Percentiles rank a stretch among this genome's conserved stretches.
These are phyloP conservation scores for Plebejus argus DNA, from an alignment of 2,888 invertebrate genomes.

Conservation along the genomic window DNA sequence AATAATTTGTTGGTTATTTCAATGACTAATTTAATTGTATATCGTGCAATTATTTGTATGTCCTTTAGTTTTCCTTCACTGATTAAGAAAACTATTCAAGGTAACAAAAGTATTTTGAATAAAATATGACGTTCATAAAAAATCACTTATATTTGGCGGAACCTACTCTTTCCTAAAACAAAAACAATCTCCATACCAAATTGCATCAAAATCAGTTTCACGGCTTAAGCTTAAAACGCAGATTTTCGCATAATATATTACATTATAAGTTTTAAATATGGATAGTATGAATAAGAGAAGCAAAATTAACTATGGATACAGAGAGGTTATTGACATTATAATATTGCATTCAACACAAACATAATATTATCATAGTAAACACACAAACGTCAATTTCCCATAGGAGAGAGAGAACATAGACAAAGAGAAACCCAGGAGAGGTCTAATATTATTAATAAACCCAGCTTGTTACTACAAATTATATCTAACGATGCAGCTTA, in stretches of 20 bases:
- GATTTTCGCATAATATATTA: no score
- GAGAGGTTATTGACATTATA: not conserved
- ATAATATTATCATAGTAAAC: not conserved
- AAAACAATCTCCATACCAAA: no score
- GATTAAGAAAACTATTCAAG: not conserved
- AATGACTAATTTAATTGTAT: not conserved
- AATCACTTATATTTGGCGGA: no score
- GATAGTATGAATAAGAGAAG: no score
- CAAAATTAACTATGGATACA: not conserved
- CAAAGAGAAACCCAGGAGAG: not conserved
- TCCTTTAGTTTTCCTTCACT: not conserved
- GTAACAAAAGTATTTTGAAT: not conserved
- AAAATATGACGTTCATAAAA: no score
- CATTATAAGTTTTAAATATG: no score
- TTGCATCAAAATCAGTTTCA: no score
- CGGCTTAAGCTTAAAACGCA: no score
- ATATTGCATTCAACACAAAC: not conserved
- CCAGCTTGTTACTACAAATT: constrained; percentile 12
- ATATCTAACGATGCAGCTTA: not conserved
- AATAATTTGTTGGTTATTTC: not conserved
- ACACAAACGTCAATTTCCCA: not conserved
- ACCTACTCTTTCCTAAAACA: no score
- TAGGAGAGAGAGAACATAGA: not conserved
- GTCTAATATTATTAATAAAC: not conserved
- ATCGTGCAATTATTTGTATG: not conserved